Percentiles rank a stretch among this genome's conserved stretches.
Conservation (phyloP, 2,888 invertebrate species). For the Philereme transversata region DNA sequence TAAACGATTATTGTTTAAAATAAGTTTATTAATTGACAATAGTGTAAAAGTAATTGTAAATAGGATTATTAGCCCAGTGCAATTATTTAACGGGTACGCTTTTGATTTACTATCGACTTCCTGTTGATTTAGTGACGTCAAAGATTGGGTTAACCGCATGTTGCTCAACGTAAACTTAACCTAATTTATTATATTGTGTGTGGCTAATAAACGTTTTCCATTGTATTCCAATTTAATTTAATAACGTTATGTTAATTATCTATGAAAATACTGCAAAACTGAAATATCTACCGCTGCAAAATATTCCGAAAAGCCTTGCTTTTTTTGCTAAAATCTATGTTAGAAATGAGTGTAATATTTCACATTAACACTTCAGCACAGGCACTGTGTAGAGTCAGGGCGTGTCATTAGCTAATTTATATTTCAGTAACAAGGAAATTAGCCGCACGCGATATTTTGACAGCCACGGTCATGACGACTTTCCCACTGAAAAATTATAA, state of each 20-base stretch:
- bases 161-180: too few relatives aligned
- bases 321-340: background rate
- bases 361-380: slow-evolving; percentile 10
- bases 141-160: background rate
- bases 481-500: slow-evolving; percentile 23
- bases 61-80: too few relatives aligned
- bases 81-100: too few relatives aligned
- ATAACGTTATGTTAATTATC: too few relatives aligned
- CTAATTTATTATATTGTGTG: too few relatives aligned
- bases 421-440: slow-evolving; percentile 38
- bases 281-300: too few relatives aligned
- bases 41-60: background rate
- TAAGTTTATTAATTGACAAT: slow-evolving; percentile 4
- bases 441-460: slow-evolving; percentile 26
- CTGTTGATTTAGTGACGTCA: background rate
- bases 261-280: too few relatives aligned
- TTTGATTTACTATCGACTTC: background rate
- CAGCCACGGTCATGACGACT: slow-evolving; percentile 26
- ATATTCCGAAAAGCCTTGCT: too few relatives aligned
- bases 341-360: slow-evolving; percentile 3
- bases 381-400: slow-evolving; percentile 7
- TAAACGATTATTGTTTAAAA: background rate
- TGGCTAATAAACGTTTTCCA: too few relatives aligned
- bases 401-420: slow-evolving; percentile 20
- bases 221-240: too few relatives aligned